Base-by-base conservation (phyloP, 2,797 vertebrate genomes). In the Dermochelys coriacea region DNA sequence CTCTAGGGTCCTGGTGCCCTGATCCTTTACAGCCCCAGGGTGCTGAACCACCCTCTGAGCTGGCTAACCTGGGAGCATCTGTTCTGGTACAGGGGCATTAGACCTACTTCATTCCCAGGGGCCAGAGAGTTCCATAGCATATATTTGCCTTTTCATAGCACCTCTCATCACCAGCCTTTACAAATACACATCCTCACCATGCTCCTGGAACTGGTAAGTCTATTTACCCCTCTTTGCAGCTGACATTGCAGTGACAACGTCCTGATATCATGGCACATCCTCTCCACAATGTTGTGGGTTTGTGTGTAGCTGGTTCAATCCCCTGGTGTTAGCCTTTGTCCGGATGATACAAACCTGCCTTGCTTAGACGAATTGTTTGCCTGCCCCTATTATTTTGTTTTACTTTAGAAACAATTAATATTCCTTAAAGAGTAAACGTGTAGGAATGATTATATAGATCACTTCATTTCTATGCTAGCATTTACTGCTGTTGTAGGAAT, bases 281-380 rank as follows among this genome's bases (percentile, higher is more conserved):
- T 78, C 23, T 29, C 86, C 45, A 87, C 61, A 14, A 5, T 3
- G 23, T 41, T 68, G 3, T 5, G 54, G 52, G 21, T 80, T 87
- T 2, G 14, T 41, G 4, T 4, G 14, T 52, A 64, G 82, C 49
- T 59, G 88, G 74, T 74, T 64, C 80, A 86, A 8, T 14, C 15
- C 5, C 25, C 37, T 0, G 4, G 37, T 5, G 0, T 0, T 1
- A 23, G 18, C 47, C 11, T 10, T 51, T 41, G 34, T 29, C 64
- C 78, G 12, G 51, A 80, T 49, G 23, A 52, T 64, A 93, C 85
- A 12, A 23, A 54, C 34, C 8, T 16, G 81, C 37, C n/a, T 18
- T 45, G 29, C 21, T 19, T 55, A n/a, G 54, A 8, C 23, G 6
- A 64, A 57, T 54, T 31, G 50, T 87, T 88, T 82, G 54, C 84